Evolutionary conservation across 2,113 vertebrate species (phyloP).

Genomic region (Cyanoliseus patagonus): DNA sequence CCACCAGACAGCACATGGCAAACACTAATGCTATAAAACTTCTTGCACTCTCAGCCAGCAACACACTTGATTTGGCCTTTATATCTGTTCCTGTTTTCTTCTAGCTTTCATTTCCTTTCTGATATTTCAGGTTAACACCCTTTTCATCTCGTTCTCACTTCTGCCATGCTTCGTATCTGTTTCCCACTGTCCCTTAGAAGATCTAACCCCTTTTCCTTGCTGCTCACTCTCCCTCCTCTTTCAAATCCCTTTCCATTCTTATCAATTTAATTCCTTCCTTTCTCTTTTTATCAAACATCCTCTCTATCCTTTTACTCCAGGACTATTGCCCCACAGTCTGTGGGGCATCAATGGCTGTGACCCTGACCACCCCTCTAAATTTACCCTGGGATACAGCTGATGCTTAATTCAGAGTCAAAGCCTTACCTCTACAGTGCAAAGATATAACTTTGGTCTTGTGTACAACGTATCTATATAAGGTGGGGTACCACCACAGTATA

Average conservation of each 20-base stretch:
- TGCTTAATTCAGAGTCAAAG: not conserved
- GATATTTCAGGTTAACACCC: not conserved
- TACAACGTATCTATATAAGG: fast-evolving
- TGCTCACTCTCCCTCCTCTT: not conserved
- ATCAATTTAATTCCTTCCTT: not conserved
- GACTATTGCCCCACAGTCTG: not conserved
- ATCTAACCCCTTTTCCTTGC: not conserved
- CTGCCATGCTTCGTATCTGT: not conserved
- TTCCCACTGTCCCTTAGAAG: not conserved
- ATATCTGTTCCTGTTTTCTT: not conserved
- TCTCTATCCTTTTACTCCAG: not conserved
- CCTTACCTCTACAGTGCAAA: not conserved
- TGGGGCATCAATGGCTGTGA: not conserved
- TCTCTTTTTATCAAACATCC: not conserved
- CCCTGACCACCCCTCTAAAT: not conserved
- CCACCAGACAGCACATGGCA: not conserved
- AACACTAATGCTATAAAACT: not conserved
- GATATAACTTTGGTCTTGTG: not conserved
- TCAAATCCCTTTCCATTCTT: not conserved
- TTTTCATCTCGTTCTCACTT: not conserved
- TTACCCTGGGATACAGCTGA: not conserved
- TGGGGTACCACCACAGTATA: not conserved
- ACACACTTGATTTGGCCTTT: not conserved
- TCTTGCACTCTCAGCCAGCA: not conserved
- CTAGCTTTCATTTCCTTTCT: not conserved